Evolutionary conservation across 2,113 vertebrate species (phyloP).

Genomic region (Rhodinocichla rosea): DNA sequence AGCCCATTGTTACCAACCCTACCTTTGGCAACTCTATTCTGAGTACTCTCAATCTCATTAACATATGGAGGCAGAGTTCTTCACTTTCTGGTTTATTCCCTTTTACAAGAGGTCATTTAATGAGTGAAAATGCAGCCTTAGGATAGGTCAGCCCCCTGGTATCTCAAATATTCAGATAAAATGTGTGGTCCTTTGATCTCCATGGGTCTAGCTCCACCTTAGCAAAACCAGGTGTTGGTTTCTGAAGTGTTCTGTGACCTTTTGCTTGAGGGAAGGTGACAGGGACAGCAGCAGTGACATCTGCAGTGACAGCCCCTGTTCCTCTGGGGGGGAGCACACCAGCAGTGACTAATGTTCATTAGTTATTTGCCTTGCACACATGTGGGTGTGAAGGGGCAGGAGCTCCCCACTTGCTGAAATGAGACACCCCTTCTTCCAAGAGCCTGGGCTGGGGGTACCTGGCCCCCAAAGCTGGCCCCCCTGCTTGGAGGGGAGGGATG

Average conservation of each 20-base stretch:
- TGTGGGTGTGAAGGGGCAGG: not conserved
- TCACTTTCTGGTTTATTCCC: not conserved
- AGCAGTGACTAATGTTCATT: rapidly evolving
- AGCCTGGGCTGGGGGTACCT: not conserved
- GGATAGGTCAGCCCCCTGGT: not conserved
- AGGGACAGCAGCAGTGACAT: not conserved
- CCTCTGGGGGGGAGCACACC: not conserved
- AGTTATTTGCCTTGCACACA: rapidly evolving
- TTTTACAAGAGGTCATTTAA: not conserved
- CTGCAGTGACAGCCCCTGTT: not conserved
- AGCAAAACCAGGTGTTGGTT: not conserved
- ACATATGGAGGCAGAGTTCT: not conserved
- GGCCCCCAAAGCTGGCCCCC: not conserved
- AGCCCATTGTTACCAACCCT: not conserved
- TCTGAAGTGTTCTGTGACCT: not conserved
- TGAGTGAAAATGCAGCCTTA: not conserved
- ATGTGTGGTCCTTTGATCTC: not conserved
- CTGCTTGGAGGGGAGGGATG: not conserved
- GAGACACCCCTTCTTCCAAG: not conserved
- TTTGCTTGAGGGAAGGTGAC: not conserved
- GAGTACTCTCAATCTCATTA: not conserved
- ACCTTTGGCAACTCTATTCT: not conserved
- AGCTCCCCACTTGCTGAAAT: not conserved
- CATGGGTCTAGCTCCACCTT: not conserved
- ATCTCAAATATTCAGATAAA: not conserved